Percentiles rank a stretch among this genome's conserved stretches.
Evolutionary conservation across 2,888 invertebrate species (phyloP).

Genomic region (Caenorhabditis panamensis): DNA sequence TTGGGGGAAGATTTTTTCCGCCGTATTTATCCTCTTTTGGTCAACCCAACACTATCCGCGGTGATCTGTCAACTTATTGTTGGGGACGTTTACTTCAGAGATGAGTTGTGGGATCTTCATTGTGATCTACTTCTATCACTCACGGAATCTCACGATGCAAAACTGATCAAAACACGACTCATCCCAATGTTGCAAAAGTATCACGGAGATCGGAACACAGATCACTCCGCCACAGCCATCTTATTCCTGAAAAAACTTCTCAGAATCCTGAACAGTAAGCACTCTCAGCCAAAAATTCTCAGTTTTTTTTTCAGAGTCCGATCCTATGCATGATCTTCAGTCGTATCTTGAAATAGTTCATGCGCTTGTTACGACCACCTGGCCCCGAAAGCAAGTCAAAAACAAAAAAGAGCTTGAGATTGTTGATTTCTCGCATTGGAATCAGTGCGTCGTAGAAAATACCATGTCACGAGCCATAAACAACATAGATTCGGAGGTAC

Average conservation of each 20-base stretch:
- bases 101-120: slow-evolving; percentile 50
- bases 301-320: slow-evolving; percentile 2
- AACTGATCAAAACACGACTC: slow-evolving; percentile 32
- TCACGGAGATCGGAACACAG: not conserved
- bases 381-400: slow-evolving; percentile 23
- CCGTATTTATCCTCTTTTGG: slow-evolving; percentile 37
- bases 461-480: slow-evolving; percentile 32
- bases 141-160: slow-evolving; percentile 1
- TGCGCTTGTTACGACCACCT: slow-evolving; percentile 35
- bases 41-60: slow-evolving; percentile 46
- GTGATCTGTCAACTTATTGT: slow-evolving; percentile 60
- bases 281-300: not conserved
- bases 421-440: slow-evolving; percentile 48
- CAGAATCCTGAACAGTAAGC: not conserved
- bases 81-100: slow-evolving; percentile 35
- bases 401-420: slow-evolving; percentile 4
- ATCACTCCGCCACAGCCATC: slow-evolving; percentile 27
- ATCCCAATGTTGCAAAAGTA: slow-evolving; percentile 46
- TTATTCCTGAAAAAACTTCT: slow-evolving; percentile 32
- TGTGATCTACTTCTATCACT: slow-evolving; percentile 18
- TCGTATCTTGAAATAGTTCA: slow-evolving; percentile 49
- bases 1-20: slow-evolving; percentile 50
- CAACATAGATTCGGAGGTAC: slow-evolving; percentile 41
- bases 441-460: slow-evolving; percentile 28
- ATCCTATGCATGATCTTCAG: slow-evolving; percentile 15